Evolutionary conservation across 2,888 invertebrate species (phyloP), one percentile per base, ranked within the genome.

Genomic region (Phanerotoma sp.): DNA sequence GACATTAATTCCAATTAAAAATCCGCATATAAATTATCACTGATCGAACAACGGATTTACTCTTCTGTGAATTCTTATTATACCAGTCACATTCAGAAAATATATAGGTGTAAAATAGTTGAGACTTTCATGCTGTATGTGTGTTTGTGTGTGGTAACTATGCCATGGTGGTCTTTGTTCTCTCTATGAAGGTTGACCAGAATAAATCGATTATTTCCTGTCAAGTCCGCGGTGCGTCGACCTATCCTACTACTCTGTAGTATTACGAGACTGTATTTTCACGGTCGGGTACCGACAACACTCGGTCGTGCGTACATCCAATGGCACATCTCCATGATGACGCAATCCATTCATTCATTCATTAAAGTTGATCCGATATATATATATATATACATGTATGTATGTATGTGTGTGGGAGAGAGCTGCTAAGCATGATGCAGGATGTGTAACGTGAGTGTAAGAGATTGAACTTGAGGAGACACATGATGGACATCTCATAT

Each of bases 331-430:
- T 46, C 50, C 57, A 52, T 62, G 63, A 61, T 75, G 73, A 75
- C 73, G 75, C 67, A 72, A 73, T 66, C 69, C 73, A 73, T 75
- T 74, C 69, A 67, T 69, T 69, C 69, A 70, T 73, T 72, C 69
- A 65, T 63, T 60, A 25, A 25, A 25, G 25, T 25, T 25, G 25
- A 25, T 25, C 25, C 25, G 25, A 25, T 25, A n/a, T n/a, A n/a
- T n/a, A n/a, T n/a, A n/a, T n/a, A n/a, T n/a, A n/a, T n/a, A n/a
- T n/a, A n/a, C n/a, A n/a, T n/a, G n/a, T n/a, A n/a, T 61, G 55
- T 65, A 54, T 25, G 35, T 38, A 42, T n/a, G 51, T 50, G 38
- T 47, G 30, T 44, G 48, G 21, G 48, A 45, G 33, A n/a, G 56
- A 51, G 46, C n/a, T 37, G 47, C 37, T 35, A 45, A 55, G 51